A percentile compares a stretch with the other conserved stretches of the same genome.
phyloP scores from a whole-genome alignment of 1,140 invertebrate species.

The Pinna nobilis region DNA sequence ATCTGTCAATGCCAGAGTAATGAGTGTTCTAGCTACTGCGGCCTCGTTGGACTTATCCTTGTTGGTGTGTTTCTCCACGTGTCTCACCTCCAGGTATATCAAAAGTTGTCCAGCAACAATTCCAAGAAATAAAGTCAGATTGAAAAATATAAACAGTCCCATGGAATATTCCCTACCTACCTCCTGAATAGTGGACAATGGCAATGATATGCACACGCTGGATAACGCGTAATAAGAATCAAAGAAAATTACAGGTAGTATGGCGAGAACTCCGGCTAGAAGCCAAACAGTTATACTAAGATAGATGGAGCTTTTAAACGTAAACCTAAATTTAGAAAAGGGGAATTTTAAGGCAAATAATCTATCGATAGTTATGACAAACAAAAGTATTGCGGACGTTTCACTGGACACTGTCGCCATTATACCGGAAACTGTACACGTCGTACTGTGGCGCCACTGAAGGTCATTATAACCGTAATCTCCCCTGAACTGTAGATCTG shows the following conservation, averaged over 20 bases:
- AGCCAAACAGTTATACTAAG: slow-evolving; percentile 76
- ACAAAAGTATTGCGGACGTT: slow-evolving; percentile 49
- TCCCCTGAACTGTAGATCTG: slow-evolving; percentile 55
- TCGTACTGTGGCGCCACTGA: slow-evolving; percentile 50
- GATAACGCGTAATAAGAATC: slow-evolving; percentile 71
- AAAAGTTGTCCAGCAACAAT: slow-evolving; percentile 77
- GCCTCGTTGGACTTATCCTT: slow-evolving; percentile 75
- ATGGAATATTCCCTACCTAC: slow-evolving; percentile 74
- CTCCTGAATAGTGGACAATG: slow-evolving; percentile 68
- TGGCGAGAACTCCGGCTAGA: slow-evolving; percentile 79
- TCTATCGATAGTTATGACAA: slow-evolving; percentile 59
- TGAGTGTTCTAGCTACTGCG: slow-evolving; percentile 61
- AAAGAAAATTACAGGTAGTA: slow-evolving; percentile 83
- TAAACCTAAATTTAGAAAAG: slow-evolving; percentile 26
- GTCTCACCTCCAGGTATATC: slow-evolving; percentile 80
- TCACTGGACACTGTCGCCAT: slow-evolving; percentile 59
- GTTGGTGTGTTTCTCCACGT: slow-evolving; percentile 78
- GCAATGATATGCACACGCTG: slow-evolving; percentile 73
- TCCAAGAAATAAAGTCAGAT: slow-evolving; percentile 74
- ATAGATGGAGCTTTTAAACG: neutral
- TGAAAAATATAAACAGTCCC: slow-evolving; percentile 72
- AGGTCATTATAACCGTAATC: slow-evolving; percentile 49
- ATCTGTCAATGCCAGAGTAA: slow-evolving; percentile 72
- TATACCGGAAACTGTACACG: slow-evolving; percentile 58
- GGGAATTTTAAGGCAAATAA: slow-evolving; percentile 58